phyloP scores from a whole-genome alignment of 2,113 vertebrate species.

The Pseudonaja textilis region DNA sequence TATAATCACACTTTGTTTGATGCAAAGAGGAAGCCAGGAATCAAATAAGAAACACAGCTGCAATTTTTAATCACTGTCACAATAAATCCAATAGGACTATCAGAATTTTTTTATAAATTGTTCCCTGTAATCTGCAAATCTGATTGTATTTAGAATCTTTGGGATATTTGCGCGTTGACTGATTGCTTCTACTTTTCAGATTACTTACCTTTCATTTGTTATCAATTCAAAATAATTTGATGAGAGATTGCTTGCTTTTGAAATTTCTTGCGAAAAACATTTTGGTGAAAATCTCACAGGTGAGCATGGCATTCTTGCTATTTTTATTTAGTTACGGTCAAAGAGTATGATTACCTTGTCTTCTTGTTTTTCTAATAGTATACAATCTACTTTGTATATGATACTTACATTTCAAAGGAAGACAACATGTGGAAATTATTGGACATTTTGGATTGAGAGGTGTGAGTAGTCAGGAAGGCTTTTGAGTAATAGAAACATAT shows the following conservation, averaged over 20 bases:
- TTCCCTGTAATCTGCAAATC: not conserved
- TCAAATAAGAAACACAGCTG: not conserved
- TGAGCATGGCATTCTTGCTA: not conserved
- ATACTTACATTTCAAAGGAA: not conserved
- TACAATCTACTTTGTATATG: not conserved
- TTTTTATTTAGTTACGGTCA: not conserved
- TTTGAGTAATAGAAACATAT: not conserved
- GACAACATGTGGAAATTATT: not conserved
- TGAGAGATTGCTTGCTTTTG: not conserved
- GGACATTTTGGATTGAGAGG: not conserved
- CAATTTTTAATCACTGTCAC: not conserved
- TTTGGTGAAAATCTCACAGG: not conserved
- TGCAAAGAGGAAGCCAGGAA: not conserved
- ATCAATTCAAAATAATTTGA: not conserved
- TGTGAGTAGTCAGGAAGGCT: not conserved
- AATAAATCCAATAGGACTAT: not conserved
- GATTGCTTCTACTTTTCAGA: not conserved
- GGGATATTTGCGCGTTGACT: not conserved
- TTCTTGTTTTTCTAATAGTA: not conserved
- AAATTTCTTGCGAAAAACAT: not conserved
- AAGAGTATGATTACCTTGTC: not conserved
- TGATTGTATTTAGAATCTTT: not conserved
- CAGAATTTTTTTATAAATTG: not conserved
- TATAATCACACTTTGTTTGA: not conserved
- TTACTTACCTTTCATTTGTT: not conserved